A percentile compares a stretch with the other conserved stretches of the same genome.
phyloP scores from a whole-genome alignment of 2,797 vertebrate genomes.

The Rhinophrynus dorsalis region DNA sequence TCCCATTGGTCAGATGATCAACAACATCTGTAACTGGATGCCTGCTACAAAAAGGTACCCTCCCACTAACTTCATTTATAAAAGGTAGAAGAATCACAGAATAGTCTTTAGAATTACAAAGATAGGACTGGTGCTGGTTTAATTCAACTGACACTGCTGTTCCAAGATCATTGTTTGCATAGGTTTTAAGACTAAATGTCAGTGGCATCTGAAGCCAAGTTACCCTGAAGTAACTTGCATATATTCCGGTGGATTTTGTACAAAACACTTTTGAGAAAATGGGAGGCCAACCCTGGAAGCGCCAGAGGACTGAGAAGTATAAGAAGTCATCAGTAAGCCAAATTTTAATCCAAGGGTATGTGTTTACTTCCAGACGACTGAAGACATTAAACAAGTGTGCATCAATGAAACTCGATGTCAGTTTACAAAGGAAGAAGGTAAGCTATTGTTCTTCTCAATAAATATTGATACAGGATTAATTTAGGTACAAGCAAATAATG shows the following conservation, averaged over 20 bases:
- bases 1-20: neutral
- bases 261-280: constrained; percentile 32
- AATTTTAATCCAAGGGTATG: constrained; percentile 57
- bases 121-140: neutral
- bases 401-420: constrained; percentile 98
- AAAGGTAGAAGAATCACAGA: neutral
- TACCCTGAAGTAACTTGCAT: neutral
- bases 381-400: constrained; percentile 98
- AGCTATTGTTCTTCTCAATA: constrained; percentile 48
- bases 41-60: neutral
- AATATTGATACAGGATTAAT: neutral
- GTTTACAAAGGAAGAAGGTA: constrained; percentile 97
- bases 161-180: constrained; percentile 24
- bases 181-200: constrained; percentile 20
- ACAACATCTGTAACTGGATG: neutral
- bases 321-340: constrained; percentile 48
- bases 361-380: constrained; percentile 83
- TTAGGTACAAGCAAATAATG: no score
- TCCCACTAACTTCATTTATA: neutral
- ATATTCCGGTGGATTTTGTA: neutral
- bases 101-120: neutral
- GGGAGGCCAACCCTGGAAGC: constrained; percentile 51
- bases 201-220: neutral
- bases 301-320: neutral
- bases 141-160: neutral